Evolutionary conservation across 2,797 vertebrate species (phyloP), one percentile per base, ranked within the genome.

Genomic region (Pygocentrus nattereri): DNA sequence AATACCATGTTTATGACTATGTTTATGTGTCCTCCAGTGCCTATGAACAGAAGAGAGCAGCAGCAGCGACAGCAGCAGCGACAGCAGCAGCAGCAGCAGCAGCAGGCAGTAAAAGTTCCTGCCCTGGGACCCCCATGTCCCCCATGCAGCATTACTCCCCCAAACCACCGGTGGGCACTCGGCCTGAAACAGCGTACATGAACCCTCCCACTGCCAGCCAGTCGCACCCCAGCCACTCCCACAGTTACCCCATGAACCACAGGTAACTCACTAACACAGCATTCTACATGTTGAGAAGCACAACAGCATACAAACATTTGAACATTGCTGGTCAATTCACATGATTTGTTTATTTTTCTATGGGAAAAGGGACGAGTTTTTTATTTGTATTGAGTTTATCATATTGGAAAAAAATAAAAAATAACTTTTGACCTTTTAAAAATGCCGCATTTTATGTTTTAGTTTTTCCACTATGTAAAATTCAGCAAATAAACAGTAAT

Each of bases 11-110:
- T 41, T 77, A 64, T 59, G 82, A 34, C 50, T 6, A 27, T 83
- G 56, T 80, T 19, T 64, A 12, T 81, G 27, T 69, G 59, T 88
- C 75, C 87, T 86, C 10, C 89, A 98, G 96, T 97, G 97, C 97
- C 96, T 98, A 96, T 89, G 96, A 98, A 87, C 95, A 96, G 88
- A 95, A 95, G 88, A 95, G 96, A 93, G 91, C 92, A 82, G 88
- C 91, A 71, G 91, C 92, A 86, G 93, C 90, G 76, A 92, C 93
- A 87, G 95, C 85, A 76, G 91, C 93, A 87, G 95, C 56, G 0
- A n/a, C 56, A 93, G 91, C 92, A 82, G 89, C 91, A 70, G 38
- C 85, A 49, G 59, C 78, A 65, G 30, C 91, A 84, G 88, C 89
- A 76, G 91, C 93, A 87, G 95, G 94, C 85, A 93, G 94, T 84